A percentile compares a stretch with the other conserved stretches of the same genome.
Conservation (phyloP, 1,140 invertebrate genomes). For the Scaptodrosophila lebanonensis region DNA sequence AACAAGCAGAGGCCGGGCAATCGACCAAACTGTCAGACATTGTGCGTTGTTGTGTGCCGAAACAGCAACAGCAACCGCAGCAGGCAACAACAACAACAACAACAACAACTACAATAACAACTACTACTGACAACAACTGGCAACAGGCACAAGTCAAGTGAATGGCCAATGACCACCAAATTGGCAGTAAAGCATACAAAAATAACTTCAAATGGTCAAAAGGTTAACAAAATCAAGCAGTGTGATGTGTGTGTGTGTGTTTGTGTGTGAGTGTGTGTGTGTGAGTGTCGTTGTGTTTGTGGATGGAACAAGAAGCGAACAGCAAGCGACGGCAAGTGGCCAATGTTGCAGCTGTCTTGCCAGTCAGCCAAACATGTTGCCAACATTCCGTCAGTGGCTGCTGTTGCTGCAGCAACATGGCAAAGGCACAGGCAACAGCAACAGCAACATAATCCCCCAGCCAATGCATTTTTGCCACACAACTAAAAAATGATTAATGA, state of each 20-base stretch:
- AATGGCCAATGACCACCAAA: slow-evolving; percentile 75
- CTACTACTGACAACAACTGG: neutral
- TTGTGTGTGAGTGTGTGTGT: too few relatives aligned
- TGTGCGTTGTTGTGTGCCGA: slow-evolving; percentile 62
- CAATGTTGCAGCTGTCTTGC: slow-evolving; percentile 39
- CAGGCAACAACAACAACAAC: too few relatives aligned
- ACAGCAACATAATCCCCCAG: slow-evolving; percentile 41
- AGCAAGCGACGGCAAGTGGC: neutral
- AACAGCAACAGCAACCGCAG: slow-evolving; percentile 52
- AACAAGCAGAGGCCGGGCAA: slow-evolving; percentile 42
- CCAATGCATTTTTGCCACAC: slow-evolving; percentile 45
- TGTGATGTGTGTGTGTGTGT: slow-evolving; percentile 24
- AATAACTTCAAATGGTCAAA: slow-evolving; percentile 74
- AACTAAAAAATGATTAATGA: slow-evolving; percentile 71
- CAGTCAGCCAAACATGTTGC: slow-evolving; percentile 64
- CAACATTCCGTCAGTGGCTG: slow-evolving; percentile 59
- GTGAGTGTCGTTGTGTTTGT: too few relatives aligned
- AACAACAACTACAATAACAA: too few relatives aligned
- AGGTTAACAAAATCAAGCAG: slow-evolving; percentile 73
- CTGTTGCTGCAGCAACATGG: slow-evolving; percentile 11
- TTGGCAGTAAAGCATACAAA: slow-evolving; percentile 75
- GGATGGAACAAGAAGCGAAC: too few relatives aligned
- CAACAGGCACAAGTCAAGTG: slow-evolving; percentile 62
- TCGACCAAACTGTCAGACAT: slow-evolving; percentile 67
- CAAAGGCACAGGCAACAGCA: slow-evolving; percentile 10